Conservation (phyloP, 2,888 invertebrate species). For the Aleiodes alternator region DNA sequence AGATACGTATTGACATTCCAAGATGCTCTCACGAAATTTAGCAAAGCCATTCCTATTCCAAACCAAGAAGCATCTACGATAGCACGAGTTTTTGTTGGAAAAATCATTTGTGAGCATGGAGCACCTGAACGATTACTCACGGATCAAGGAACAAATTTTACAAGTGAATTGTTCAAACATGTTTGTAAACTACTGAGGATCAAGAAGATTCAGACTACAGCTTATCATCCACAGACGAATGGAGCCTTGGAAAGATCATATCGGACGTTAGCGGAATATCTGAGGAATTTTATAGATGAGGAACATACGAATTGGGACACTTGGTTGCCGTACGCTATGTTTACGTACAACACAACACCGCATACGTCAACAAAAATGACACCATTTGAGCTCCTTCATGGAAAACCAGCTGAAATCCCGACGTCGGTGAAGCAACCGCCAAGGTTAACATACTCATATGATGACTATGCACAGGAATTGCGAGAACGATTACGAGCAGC, state of each 20-base stretch:
- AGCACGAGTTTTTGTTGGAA: slow-evolving; percentile 41
- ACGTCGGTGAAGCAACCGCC: slow-evolving; percentile 57
- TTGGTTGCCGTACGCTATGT: slow-evolving; percentile 54
- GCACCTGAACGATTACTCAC: slow-evolving; percentile 50
- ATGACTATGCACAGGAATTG: slow-evolving; percentile 50
- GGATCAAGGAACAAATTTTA: slow-evolving; percentile 55
- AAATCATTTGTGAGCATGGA: slow-evolving; percentile 51
- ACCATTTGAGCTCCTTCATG: slow-evolving; percentile 35
- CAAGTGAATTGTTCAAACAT: slow-evolving; percentile 47
- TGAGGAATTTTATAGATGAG: slow-evolving; percentile 52
- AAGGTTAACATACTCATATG: slow-evolving; percentile 56
- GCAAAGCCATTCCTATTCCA: slow-evolving; percentile 35
- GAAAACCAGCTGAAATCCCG: slow-evolving; percentile 38
- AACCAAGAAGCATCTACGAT: slow-evolving; percentile 50
- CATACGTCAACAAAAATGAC: slow-evolving; percentile 45
- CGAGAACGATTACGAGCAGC: slow-evolving; percentile 55
- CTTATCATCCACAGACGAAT: slow-evolving; percentile 55
- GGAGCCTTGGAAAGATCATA: slow-evolving; percentile 50
- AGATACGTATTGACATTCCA: slow-evolving; percentile 51
- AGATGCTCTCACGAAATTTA: slow-evolving; percentile 44
- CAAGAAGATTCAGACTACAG: slow-evolving; percentile 45
- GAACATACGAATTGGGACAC: slow-evolving; percentile 57
- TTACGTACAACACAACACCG: slow-evolving; percentile 51
- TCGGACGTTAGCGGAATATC: slow-evolving; percentile 51
- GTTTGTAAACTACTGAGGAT: slow-evolving; percentile 49